phyloP scores from a whole-genome alignment of 2,113 vertebrate species.

The Arizona elegans region DNA sequence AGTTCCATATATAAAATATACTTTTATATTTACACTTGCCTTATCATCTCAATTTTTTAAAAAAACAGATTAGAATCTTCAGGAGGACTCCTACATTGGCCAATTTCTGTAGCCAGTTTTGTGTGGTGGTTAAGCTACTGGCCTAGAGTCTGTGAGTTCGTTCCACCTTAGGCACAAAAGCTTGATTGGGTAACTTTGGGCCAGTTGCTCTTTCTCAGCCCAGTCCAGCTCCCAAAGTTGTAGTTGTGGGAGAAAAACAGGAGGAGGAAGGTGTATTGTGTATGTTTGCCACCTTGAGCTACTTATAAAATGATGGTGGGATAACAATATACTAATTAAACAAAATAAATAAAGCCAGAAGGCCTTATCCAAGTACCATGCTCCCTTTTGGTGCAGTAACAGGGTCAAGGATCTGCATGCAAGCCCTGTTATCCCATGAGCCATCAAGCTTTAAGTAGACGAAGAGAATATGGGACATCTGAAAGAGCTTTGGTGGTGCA shows the following conservation, averaged over 20 bases:
- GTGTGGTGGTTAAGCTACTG: neutral
- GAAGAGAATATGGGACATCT: neutral
- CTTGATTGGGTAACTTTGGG: neutral
- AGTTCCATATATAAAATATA: neutral
- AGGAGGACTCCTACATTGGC: neutral
- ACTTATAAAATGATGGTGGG: neutral
- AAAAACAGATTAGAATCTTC: neutral
- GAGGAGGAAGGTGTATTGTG: too few relatives aligned
- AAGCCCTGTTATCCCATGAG: neutral
- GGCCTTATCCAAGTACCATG: constrained; percentile 18
- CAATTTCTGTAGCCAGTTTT: neutral
- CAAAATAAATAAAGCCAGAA: constrained; percentile 5
- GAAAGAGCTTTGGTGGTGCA: too few relatives aligned
- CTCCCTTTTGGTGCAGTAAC: neutral
- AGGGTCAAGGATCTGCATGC: neutral
- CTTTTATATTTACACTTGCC: neutral
- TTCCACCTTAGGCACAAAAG: neutral
- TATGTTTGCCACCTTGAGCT: neutral
- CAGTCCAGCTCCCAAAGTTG: neutral
- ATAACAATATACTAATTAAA: neutral
- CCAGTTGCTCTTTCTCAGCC: too few relatives aligned
- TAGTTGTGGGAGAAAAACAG: neutral
- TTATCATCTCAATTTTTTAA: neutral
- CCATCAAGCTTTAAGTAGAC: constrained; percentile 24
- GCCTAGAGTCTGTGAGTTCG: neutral